Base-by-base conservation (phyloP, 2,888 invertebrate genomes). In the Lumbricus terrestris region DNA sequence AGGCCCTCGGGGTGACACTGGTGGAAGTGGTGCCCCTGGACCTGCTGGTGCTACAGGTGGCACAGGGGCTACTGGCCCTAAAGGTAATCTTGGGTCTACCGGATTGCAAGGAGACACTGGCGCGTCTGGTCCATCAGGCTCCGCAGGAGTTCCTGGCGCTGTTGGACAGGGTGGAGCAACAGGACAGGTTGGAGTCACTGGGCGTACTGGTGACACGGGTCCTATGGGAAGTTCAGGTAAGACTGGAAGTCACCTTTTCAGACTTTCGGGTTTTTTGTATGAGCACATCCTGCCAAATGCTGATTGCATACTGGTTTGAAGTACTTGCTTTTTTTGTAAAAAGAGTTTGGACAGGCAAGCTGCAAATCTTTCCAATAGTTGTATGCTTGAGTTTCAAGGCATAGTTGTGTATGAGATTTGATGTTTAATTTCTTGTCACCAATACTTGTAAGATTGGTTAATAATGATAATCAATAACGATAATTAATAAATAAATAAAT, bases 101-200 rank as follows among this genome's bases (percentile, higher is more conserved):
- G 91, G 91, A 47, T 54, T 88, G 15, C 90, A 35, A 90, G 40
- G 92, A 37, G 42, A 89, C 8, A 88, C 90, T 82, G 92, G 91
- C 38, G n/a, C 54, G 13, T 88, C 90, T 42, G 91, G 91, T 33
- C 42, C 34, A 5, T 35, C 88, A 23, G 91, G 91, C 33, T 33
- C 54, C n/a, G 0, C 6, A 33, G 92, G 92, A 83, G 54, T 89
- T 47, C 29, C 42, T 29, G 91, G 91, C 29, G 42, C 38, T n/a
- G 42, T 82, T 34, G 92, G 92, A 29, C 89, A 82, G 13, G 88
- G 90, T 54, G 92, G 92, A n/a, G 35, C 35, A 34, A 40, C 88
- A 20, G 92, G 92, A 33, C 35, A 33, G 89, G 34, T 18, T 38
- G 91, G 88, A 85, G 47, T 47, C 29, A 89, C 90, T 34, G 91